Conservation (phyloP, 2,797 vertebrate species). For the Clarias pachynema region DNA sequence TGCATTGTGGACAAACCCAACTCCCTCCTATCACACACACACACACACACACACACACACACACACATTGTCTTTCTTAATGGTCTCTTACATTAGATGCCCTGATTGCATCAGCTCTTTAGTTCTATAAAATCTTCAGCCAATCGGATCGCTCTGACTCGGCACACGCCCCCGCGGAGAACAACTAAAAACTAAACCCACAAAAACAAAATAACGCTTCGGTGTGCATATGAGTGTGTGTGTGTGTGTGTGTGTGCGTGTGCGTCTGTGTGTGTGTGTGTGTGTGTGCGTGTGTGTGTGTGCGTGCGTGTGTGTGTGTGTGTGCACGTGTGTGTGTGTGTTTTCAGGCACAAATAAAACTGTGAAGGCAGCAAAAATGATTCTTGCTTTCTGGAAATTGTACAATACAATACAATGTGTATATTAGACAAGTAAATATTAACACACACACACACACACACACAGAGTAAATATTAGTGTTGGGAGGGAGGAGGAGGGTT, state of each 20-base stretch:
- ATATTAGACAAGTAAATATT: background rate
- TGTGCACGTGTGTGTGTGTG: background rate
- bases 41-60: slow-evolving; percentile 34
- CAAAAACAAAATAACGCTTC: background rate
- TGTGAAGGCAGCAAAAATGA: background rate
- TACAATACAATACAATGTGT: no score
- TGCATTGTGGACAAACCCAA: background rate
- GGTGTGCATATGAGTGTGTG: background rate
- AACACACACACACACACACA: background rate
- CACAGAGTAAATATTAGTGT: background rate
- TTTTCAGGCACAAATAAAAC: background rate
- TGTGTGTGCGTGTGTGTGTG: background rate
- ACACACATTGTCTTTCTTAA: background rate
- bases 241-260: background rate
- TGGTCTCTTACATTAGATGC: background rate
- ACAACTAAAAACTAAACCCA: background rate
- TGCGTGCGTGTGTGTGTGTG: no score
- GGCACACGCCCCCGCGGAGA: slow-evolving; percentile 34
- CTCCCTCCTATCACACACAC: no score
- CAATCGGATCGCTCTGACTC: slow-evolving; percentile 37
- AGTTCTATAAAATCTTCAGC: slow-evolving; percentile 3
- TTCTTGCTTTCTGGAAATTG: background rate
- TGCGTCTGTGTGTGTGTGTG: background rate
- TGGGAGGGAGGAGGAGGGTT: background rate
- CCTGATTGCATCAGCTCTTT: background rate